Evolutionary conservation across 1,140 invertebrate species (phyloP).

Genomic region (Notospermus geniculatus): DNA sequence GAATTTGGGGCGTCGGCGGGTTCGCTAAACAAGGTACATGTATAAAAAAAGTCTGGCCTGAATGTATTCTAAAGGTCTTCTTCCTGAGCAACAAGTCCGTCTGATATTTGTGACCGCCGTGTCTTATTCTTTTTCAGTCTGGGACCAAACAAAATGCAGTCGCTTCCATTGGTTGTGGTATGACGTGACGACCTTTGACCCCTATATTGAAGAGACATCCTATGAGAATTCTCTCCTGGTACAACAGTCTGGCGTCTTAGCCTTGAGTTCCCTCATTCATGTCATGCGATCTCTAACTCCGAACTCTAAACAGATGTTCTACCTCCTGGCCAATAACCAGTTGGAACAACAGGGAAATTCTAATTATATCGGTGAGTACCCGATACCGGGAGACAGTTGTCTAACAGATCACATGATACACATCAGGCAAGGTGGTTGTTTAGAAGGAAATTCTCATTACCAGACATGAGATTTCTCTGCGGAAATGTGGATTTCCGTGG

Average conservation of each 20-base stretch:
- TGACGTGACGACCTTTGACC: slow-evolving; percentile 79
- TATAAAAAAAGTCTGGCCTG: too few species aligned
- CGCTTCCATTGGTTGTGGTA: slow-evolving; percentile 83
- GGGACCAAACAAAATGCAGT: slow-evolving; percentile 80
- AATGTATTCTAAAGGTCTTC: too few species aligned
- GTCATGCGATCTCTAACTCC: slow-evolving; percentile 84
- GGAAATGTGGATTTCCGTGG: too few species aligned
- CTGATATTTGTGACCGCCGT: background rate
- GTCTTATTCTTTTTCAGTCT: slow-evolving; percentile 63
- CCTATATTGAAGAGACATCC: slow-evolving; percentile 82
- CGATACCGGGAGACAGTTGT: too few species aligned
- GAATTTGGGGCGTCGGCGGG: too few species aligned
- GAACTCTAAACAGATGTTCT: slow-evolving; percentile 84
- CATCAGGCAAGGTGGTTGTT: too few species aligned
- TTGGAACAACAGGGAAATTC: slow-evolving; percentile 66
- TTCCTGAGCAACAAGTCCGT: too few species aligned
- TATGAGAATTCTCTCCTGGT: slow-evolving; percentile 83
- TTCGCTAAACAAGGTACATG: background rate
- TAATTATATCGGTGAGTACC: slow-evolving; percentile 73
- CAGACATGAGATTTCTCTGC: too few species aligned
- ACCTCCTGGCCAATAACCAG: slow-evolving; percentile 77
- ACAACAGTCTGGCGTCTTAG: slow-evolving; percentile 73
- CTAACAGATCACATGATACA: too few species aligned
- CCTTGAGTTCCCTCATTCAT: slow-evolving; percentile 79
- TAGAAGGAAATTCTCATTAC: too few species aligned